These are phyloP conservation scores for Pluvianellus socialis DNA, from an alignment of 2,113 vertebrate genomes.

Conservation along the genomic window DNA sequence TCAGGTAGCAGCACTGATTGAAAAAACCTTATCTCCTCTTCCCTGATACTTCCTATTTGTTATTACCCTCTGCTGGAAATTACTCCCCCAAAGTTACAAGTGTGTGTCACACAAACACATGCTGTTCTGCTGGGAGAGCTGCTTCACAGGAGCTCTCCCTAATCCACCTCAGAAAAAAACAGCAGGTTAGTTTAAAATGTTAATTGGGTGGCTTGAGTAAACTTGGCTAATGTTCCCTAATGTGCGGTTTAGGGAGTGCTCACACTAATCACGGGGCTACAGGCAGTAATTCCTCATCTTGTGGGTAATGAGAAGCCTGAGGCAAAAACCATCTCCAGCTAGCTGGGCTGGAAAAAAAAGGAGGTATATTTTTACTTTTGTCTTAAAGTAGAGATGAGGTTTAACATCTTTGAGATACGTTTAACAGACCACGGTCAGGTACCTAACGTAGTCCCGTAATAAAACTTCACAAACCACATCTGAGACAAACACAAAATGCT, in stretches of 20 bases:
- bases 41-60: neutral
- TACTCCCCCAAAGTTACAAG: rapidly evolving
- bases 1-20: neutral
- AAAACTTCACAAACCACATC: neutral
- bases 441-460: neutral
- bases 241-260: neutral
- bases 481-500: neutral
- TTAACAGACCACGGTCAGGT: neutral
- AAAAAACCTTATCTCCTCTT: neutral
- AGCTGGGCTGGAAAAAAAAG: neutral
- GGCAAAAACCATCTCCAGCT: neutral
- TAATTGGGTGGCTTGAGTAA: neutral
- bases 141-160: neutral
- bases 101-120: neutral
- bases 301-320: neutral
- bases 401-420: neutral
- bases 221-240: neutral
- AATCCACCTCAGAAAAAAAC: neutral
- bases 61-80: neutral
- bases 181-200: neutral
- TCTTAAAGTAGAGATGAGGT: neutral
- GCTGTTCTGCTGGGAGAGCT: neutral
- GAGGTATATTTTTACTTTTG: neutral
- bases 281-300: neutral
- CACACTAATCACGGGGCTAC: neutral